Evolutionary conservation across 1,140 invertebrate species (phyloP).

Genomic region (Lepidurus arcticus): DNA sequence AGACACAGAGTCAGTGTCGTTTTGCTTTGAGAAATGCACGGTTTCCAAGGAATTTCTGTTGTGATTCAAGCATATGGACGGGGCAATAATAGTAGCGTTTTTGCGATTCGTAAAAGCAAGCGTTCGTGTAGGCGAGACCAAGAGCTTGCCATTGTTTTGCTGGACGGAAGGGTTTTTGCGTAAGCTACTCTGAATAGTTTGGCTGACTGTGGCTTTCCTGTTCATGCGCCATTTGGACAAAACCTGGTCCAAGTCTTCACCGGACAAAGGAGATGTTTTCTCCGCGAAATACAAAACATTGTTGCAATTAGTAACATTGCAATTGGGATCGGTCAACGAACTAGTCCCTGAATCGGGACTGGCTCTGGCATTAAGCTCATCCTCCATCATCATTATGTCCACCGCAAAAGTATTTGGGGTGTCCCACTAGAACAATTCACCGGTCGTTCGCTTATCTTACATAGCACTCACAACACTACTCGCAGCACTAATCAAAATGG

Average conservation of each 20-base stretch:
- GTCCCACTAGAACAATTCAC: slow-evolving; percentile 1
- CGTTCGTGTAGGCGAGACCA: neutral
- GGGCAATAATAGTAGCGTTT: neutral
- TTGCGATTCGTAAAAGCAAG: neutral
- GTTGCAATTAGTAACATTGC: neutral
- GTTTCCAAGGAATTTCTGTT: neutral
- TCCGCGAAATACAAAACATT: neutral
- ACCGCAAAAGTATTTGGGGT: neutral
- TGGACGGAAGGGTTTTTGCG: slow-evolving; percentile 22
- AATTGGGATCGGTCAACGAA: slow-evolving; percentile 28
- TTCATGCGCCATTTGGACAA: neutral
- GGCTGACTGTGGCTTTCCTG: neutral
- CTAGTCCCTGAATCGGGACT: slow-evolving; percentile 33
- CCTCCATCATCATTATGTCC: neutral
- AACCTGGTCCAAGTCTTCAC: neutral
- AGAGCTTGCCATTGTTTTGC: neutral
- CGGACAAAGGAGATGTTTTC: neutral
- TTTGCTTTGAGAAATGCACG: neutral
- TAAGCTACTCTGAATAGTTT: neutral
- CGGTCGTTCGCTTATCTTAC: neutral
- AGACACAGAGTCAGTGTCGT: neutral
- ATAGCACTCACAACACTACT: neutral
- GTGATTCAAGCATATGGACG: neutral
- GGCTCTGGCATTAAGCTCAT: slow-evolving; percentile 24
- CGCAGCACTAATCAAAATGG: too few species aligned